Evolutionary conservation across 2,113 vertebrate genomes (phyloP).

Genomic region (Neopipo cinnamomea): DNA sequence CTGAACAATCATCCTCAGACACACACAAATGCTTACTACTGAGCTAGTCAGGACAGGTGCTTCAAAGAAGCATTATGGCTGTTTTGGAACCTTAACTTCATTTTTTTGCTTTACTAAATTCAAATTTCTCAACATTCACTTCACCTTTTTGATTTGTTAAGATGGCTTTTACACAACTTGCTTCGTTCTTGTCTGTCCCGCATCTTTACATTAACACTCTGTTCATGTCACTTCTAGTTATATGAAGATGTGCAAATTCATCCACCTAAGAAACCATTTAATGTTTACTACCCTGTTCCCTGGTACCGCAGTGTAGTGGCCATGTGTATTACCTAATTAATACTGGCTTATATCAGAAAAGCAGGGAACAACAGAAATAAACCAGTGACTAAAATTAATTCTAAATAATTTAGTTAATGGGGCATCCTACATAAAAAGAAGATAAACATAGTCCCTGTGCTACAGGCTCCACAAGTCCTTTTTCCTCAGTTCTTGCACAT

Average conservation of each 20-base stretch:
- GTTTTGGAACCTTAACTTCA: background rate
- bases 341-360: background rate
- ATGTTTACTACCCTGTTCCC: background rate
- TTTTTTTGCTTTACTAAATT: background rate
- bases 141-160: background rate
- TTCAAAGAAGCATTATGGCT: background rate
- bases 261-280: background rate
- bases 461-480: background rate
- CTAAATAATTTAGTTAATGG: background rate
- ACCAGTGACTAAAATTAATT: background rate
- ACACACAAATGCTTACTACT: background rate
- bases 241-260: rapidly evolving
- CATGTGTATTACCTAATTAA: background rate
- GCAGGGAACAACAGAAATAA: background rate
- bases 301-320: background rate
- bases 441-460: background rate
- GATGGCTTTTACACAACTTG: background rate
- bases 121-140: background rate
- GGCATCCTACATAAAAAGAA: background rate
- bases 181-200: background rate
- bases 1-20: background rate
- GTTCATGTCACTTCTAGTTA: background rate
- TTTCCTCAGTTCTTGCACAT: background rate
- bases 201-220: background rate
- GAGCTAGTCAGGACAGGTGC: background rate